phyloP scores from a whole-genome alignment of 1,140 invertebrate genomes.

The Bombus consobrinus region DNA sequence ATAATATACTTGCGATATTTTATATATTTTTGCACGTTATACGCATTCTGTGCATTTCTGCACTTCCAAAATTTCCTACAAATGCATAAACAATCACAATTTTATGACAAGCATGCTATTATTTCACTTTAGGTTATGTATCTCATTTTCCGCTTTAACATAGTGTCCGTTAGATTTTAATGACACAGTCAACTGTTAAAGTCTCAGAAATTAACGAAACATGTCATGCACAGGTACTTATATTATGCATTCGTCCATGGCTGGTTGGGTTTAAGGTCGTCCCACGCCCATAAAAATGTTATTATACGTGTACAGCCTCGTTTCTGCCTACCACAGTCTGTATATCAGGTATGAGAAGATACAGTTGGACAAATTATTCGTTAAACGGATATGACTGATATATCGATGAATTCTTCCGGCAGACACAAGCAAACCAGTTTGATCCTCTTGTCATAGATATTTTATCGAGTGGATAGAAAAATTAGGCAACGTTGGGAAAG shows the following conservation, averaged over 20 bases:
- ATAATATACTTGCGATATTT: too few relatives aligned
- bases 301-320: constrained; percentile 24
- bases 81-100: background rate
- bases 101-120: background rate
- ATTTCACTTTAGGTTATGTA: background rate
- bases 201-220: constrained; percentile 18
- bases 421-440: background rate
- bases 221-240: background rate
- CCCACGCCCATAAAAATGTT: constrained; percentile 43
- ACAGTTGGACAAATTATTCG: background rate
- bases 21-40: too few relatives aligned
- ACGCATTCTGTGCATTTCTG: background rate
- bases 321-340: constrained; percentile 21
- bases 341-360: background rate
- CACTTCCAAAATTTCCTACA: background rate
- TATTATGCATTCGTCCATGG: constrained; percentile 23
- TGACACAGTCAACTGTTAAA: background rate
- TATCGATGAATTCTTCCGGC: background rate
- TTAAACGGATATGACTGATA: background rate
- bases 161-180: background rate
- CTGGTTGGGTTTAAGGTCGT: constrained; percentile 38
- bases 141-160: background rate
- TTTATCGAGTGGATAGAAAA: background rate
- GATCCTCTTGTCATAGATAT: background rate
- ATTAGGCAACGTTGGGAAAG: background rate